These are phyloP conservation scores for Chrysogorgia sp. DNA, from an alignment of 92 coral and sea anemone species.

Conservation along the genomic window DNA sequence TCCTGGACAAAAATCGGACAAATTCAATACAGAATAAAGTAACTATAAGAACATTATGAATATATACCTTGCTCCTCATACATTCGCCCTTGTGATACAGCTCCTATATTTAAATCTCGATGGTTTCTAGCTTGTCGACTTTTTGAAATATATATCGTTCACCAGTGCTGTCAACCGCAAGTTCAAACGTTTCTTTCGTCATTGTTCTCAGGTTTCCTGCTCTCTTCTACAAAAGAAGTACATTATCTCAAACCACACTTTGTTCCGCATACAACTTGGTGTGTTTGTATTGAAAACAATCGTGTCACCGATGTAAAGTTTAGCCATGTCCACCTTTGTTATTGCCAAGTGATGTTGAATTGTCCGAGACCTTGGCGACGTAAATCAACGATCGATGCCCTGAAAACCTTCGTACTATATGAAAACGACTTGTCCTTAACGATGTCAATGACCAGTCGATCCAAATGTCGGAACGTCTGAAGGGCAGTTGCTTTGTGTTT, in stretches of 20 bases:
- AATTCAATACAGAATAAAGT: background rate
- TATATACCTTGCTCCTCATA: conserved; percentile 22
- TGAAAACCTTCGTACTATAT: conserved; percentile 17
- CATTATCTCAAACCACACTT: conserved; percentile 34
- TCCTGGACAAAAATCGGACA: background rate
- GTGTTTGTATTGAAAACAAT: conserved; percentile 12
- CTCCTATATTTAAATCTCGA: conserved; percentile 14
- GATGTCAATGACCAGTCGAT: background rate
- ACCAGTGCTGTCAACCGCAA: conserved; percentile 20
- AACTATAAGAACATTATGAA: background rate
- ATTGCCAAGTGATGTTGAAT: conserved; percentile 13
- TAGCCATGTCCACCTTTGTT: conserved; percentile 26
- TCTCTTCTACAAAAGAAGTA: conserved; percentile 19
- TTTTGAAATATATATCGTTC: conserved; percentile 13
- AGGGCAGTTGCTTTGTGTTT: conserved; percentile 11
- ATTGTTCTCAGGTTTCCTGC: conserved; percentile 24
- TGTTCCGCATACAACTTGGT: conserved; percentile 17
- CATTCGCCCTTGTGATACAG: conserved; percentile 31
- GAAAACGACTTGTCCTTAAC: conserved; percentile 15
- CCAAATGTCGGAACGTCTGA: conserved; percentile 8
- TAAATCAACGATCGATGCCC: conserved; percentile 10
- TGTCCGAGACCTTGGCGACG: conserved; percentile 22
- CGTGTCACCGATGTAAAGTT: conserved; percentile 26
- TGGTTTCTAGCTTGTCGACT: conserved; percentile 15
- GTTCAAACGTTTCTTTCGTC: conserved; percentile 18